Base-by-base conservation (phyloP, 2,888 invertebrate genomes). In the Tetranychus truncatus region DNA sequence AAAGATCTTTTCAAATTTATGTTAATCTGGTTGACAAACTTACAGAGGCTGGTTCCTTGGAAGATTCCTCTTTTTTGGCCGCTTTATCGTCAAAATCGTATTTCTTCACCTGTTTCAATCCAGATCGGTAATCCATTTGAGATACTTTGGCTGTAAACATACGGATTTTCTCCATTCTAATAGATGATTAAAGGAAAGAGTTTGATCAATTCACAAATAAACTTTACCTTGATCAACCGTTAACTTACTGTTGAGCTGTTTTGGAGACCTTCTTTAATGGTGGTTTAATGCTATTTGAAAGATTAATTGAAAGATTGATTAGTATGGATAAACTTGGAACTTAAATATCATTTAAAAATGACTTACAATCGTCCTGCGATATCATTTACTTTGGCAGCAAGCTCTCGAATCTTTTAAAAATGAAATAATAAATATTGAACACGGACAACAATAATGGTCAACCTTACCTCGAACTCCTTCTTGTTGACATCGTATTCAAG, bases 61-160 rank as follows among this genome's bases (percentile, higher is more conserved):
- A 55, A 5, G 15, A 55, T 9, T 55, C 55, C 55, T 55, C 55
- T 55, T 55, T 55, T 15, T 55, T 55, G 9, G 55, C 55, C 1
- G 55, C 55, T 15, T 55, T 55, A 55, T 74, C 74, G 18, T 74
- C 69, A n/a, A 74, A n/a, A 34, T 44, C 74, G 69, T 44, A 67
- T 21, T 74, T 74, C 18, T 74, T 66, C 20, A 74, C 74, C 45
- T 44, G 45, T 45, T 74, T 74, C 11, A 74, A 21, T n/a, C 67
- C 34, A 9, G 44, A 20, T 18, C 74, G 34, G 21, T 74, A 69
- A 18, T 74, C 74, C 74, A 74, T 74, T 74, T 74, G 74, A 9
- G n/a, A 18, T 18, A 69, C 74, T 69, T 74, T 74, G n/a, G 74
- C 74, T 6, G 74, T 69, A 44, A 74, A 74, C 74, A 74, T 74